phyloP scores from a whole-genome alignment of 2,888 invertebrate species.

The Imbricaverruca yamaguchii region DNA sequence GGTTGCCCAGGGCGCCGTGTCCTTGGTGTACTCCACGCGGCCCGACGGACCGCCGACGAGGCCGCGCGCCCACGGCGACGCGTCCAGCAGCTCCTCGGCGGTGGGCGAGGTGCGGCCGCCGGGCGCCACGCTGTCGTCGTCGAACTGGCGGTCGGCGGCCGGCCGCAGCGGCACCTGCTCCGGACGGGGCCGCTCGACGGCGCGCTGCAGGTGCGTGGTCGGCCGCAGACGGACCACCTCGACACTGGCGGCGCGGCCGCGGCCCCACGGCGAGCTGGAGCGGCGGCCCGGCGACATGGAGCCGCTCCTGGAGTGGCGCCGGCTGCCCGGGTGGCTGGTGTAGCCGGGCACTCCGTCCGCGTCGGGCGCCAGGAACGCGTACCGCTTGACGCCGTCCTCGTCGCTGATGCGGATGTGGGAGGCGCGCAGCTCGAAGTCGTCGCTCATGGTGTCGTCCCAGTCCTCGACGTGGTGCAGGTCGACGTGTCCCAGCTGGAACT shows the following conservation, averaged over 20 bases:
- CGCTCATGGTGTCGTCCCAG: neutral
- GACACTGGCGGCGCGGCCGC: neutral
- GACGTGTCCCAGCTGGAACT: conserved; percentile 24
- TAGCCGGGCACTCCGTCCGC: conserved; percentile 23
- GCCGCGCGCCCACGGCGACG: conserved; percentile 12
- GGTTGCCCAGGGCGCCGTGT: conserved; percentile 1
- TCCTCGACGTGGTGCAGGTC: conserved; percentile 26
- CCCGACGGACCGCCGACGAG: neutral
- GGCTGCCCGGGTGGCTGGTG: conserved; percentile 26
- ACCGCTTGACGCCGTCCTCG: neutral
- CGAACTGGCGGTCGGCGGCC: neutral
- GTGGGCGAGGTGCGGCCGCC: neutral
- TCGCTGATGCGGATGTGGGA: conserved; percentile 16
- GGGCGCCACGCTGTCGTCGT: neutral
- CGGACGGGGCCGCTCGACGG: neutral
- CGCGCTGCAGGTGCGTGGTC: neutral
- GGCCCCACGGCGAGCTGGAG: neutral
- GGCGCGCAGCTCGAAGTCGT: neutral
- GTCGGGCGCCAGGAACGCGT: conserved; percentile 6
- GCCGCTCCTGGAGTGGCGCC: neutral
- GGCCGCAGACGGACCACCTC: neutral
- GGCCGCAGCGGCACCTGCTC: neutral
- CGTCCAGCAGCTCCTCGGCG: neutral
- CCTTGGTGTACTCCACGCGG: neutral
- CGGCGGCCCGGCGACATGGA: conserved; percentile 23